These are phyloP conservation scores for Sorex fumeus DNA, from an alignment of 2,113 vertebrate genomes.

Conservation along the genomic window DNA sequence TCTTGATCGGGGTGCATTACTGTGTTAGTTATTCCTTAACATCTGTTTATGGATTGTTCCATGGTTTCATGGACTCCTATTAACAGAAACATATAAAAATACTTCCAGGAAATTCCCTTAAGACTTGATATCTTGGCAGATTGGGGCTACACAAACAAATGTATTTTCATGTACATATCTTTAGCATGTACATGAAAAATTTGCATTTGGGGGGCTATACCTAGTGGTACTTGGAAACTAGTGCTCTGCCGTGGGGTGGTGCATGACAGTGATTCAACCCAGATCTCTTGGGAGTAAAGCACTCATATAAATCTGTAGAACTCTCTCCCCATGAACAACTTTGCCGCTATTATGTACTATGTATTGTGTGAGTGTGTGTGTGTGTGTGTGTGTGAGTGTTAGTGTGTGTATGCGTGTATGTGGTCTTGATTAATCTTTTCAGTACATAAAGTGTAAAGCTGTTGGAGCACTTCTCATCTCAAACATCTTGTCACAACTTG, in stretches of 20 bases:
- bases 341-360: neutral
- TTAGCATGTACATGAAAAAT: too few species aligned
- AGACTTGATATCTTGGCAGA: conserved; percentile 26
- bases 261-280: too few species aligned
- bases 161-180: too few species aligned
- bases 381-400: too few species aligned
- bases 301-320: too few species aligned
- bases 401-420: neutral
- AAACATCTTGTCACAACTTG: neutral
- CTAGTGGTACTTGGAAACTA: neutral
- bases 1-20: neutral
- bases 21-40: conserved; percentile 14
- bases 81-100: neutral
- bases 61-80: neutral
- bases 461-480: neutral
- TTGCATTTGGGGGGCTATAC: neutral
- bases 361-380: neutral
- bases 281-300: too few species aligned
- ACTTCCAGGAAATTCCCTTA: conserved; percentile 2
- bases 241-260: neutral
- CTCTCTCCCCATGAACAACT: neutral
- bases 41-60: neutral
- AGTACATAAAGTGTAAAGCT: too few species aligned
- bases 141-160: neutral
- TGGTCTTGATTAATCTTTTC: neutral